A percentile compares a stretch with the other conserved stretches of the same genome.
Conservation (phyloP, 2,888 invertebrate species). For the Sturmia bella region DNA sequence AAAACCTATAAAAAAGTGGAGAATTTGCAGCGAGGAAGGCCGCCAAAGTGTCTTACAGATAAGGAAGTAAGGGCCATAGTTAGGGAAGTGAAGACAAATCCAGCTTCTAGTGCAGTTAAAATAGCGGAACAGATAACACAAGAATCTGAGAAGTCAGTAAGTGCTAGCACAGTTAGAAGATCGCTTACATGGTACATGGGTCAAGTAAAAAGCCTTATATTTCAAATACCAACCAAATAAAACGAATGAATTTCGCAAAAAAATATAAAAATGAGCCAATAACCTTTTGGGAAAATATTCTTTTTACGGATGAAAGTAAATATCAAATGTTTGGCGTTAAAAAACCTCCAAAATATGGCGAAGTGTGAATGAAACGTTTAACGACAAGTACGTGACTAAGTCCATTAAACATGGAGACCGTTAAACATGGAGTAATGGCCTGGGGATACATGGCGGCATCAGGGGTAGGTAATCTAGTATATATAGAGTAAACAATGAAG, state of each 20-base stretch:
- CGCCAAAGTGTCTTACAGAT: not conserved
- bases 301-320: too few species aligned
- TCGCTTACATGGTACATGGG: not conserved
- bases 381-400: too few species aligned
- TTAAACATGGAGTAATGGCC: not conserved
- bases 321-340: too few species aligned
- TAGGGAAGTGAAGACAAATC: not conserved
- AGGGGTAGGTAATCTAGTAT: not conserved
- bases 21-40: not conserved
- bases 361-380: too few species aligned
- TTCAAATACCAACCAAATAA: not conserved
- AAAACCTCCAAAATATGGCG: too few species aligned
- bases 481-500: not conserved
- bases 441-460: constrained; percentile 3
- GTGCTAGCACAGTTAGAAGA: constrained; percentile 9
- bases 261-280: too few species aligned
- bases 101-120: constrained; percentile 2
- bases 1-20: not conserved
- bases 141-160: constrained; percentile 1
- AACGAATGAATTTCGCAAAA: too few species aligned
- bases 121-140: not conserved
- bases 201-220: not conserved
- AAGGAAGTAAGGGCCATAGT: not conserved
- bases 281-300: too few species aligned
- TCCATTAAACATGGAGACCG: not conserved